phyloP scores from a whole-genome alignment of 2,113 vertebrate species.

The Pelecanoides urinatrix region DNA sequence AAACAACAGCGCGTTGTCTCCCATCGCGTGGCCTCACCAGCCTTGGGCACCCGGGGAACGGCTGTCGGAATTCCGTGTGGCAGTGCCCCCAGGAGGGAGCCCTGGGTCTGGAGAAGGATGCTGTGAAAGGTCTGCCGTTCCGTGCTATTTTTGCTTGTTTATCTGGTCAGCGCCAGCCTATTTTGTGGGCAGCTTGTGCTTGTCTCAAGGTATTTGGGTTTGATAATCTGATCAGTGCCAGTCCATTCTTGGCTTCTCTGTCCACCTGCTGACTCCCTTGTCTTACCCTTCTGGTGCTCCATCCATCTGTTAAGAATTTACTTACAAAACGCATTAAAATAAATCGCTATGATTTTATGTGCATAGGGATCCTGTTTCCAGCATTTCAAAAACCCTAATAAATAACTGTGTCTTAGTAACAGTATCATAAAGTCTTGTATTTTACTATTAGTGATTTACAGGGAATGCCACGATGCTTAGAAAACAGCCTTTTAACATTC shows the following conservation, averaged over 20 bases:
- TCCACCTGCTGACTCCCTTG: constrained; percentile 76
- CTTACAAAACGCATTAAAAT: constrained; percentile 69
- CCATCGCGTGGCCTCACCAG: fast-evolving
- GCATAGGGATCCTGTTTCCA: neutral
- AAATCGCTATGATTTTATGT: constrained; percentile 21
- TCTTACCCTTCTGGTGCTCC: constrained; percentile 68
- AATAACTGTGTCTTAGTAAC: neutral
- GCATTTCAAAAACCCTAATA: neutral
- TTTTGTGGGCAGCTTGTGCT: constrained; percentile 70
- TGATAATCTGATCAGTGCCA: constrained; percentile 76
- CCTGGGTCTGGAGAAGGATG: neutral
- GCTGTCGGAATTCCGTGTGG: neutral
- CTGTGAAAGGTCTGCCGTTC: constrained; percentile 3
- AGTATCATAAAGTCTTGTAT: neutral
- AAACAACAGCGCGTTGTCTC: neutral
- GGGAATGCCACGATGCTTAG: neutral
- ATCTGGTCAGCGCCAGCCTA: constrained; percentile 45
- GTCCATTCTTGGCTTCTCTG: constrained; percentile 67
- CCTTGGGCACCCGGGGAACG: neutral
- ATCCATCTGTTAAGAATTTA: constrained; percentile 78
- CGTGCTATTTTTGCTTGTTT: constrained; percentile 15
- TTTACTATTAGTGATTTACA: neutral
- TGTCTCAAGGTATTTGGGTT: constrained; percentile 70
- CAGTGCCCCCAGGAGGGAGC: neutral
- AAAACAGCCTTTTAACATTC: neutral